These are phyloP conservation scores for Mionectes macconnelli DNA, from an alignment of 2,113 vertebrate genomes.

Conservation along the genomic window DNA sequence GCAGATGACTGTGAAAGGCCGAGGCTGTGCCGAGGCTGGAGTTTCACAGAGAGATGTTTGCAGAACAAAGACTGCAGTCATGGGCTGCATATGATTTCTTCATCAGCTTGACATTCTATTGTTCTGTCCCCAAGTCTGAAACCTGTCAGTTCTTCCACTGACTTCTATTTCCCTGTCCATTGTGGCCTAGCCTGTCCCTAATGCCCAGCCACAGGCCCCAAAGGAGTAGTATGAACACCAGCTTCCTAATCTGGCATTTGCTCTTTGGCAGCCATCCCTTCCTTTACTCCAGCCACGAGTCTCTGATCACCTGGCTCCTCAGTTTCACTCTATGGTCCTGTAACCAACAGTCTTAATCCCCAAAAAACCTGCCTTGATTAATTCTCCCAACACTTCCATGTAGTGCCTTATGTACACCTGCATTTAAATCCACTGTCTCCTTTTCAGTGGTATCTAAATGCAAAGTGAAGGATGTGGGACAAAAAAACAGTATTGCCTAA, in stretches of 20 bases:
- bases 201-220: background rate
- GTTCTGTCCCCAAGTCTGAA: background rate
- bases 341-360: background rate
- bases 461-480: background rate
- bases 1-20: background rate
- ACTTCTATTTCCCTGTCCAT: background rate
- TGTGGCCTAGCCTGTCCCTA: background rate
- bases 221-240: background rate
- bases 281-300: background rate
- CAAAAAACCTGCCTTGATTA: background rate
- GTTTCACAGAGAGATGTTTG: background rate
- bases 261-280: background rate
- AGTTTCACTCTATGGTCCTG: background rate
- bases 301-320: background rate
- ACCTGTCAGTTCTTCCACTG: background rate
- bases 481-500: background rate
- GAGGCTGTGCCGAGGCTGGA: no score
- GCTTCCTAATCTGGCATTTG: background rate
- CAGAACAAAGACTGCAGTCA: background rate
- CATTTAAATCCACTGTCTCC: background rate
- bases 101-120: background rate
- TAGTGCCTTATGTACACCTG: background rate
- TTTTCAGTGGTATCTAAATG: background rate
- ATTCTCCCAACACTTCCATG: background rate
- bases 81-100: background rate